Evolutionary conservation across 1,140 invertebrate genomes (phyloP), one percentile per base, ranked within the genome.

Genomic region (Diorhabda elongata): DNA sequence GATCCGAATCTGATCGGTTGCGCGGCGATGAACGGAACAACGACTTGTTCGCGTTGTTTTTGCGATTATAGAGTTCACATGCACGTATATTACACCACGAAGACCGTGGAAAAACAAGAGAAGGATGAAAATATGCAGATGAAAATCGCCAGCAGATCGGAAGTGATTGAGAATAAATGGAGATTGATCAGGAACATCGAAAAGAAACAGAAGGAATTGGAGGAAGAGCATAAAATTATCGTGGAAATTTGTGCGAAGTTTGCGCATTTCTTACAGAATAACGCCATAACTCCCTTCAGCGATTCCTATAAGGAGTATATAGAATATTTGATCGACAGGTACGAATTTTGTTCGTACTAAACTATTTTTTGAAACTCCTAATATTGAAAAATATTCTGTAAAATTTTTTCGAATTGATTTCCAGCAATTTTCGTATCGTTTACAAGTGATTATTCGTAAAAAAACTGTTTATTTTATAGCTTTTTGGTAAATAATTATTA

Each of bases 41-140:
- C 63, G 52, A 68, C 7, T 63, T 79, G 78, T 61, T 77, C 11
- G 7, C 62, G 71, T 61, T 79, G 78, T 58, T 11, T 56, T 0
- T 78, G 77, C 59, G 63, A 69, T 58, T 77, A 70, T 58, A 69
- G 61, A 56, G 62, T 73, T 4, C 76, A 77, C 58, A 75, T 76
- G 76, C 76, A 77, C 59, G 74, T 77, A 9, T 77, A 77, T 61
- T 77, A 75, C 60, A 59, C 69, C 44, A 77, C 75, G 3, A 64
- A 73, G 64, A 76, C 70, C 5, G 61, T 58, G 11, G 58, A 73
- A 4, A 71, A 61, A 8, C 52, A 71, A 66, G 72, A 72, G 58
- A 61, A 68, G 3, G 73, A 76, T 61, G 58, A 67, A 3, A 67
- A 52, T 5, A 65, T 77, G 2, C 41, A 69, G 44, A 59, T 58